Base-by-base conservation (phyloP, 2,888 invertebrate genomes). In the Hedya salicella region DNA sequence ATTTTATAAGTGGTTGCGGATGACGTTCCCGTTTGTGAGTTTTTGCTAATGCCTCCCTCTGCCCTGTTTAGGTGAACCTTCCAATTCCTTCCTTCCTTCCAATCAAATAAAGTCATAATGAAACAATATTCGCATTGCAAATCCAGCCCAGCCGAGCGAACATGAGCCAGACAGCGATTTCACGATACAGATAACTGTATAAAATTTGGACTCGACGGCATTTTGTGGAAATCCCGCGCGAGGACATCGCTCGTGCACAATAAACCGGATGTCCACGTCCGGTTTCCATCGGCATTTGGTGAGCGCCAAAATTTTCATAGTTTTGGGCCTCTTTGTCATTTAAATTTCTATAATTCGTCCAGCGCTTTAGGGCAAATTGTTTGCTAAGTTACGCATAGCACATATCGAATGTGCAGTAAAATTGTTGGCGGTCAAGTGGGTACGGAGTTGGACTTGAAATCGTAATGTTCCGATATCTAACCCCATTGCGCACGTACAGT, bases 291-390 rank as follows among this genome's bases (percentile, higher is more conserved):
- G 84, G 77, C 83, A 86, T 82, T 91, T 91, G 77, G 89, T 89
- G 88, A 91, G 86, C 87, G 85, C 88, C 88, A 86, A 91, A 89
- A 88, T 87, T 87, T 91, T 90, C 88, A 85, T 86, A 87, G 86
- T 78, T 63, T 75, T 79, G 78, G 80, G 79, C 83, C 85, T 85
- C 86, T 67, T 92, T 91, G 88, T 91, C 75, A 91, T 91, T 89
- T 79, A 86, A 84, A 92, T 91, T 83, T 72, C 74, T 70, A 70
- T 73, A 73, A 74, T 78, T 74, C 72, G 69, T 71, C 70, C 71
- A 69, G 62, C 69, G 36, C 52, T 49, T 14, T 5, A n/a, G 46
- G 52, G 57, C 64, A 40, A 65, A 52, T 65, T 60, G 57, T 59
- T 62, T 36, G 44, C 57, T n/a, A 57, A 57, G 56, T 56, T 25